These are phyloP conservation scores for Seira musarum DNA, from an alignment of 2,888 invertebrate genomes.

Conservation along the genomic window DNA sequence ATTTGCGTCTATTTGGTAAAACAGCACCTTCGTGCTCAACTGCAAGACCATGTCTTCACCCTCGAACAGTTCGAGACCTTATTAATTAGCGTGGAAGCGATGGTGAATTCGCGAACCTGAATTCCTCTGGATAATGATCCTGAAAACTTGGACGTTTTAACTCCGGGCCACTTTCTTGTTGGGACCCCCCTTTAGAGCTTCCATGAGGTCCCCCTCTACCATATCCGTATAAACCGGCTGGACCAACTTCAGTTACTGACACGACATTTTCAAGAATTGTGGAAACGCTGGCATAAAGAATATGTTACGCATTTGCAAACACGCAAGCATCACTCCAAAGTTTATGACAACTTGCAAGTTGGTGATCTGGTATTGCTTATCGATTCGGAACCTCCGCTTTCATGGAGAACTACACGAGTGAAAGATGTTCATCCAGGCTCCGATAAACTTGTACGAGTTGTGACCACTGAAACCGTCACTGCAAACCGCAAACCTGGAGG, in stretches of 20 bases:
- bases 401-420: slow-evolving; percentile 50
- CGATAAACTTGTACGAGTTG: slow-evolving; percentile 45
- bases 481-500: background rate
- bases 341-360: slow-evolving; percentile 18
- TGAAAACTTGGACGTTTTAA: slow-evolving; percentile 67
- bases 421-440: slow-evolving; percentile 34
- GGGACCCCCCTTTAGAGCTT: slow-evolving; percentile 64
- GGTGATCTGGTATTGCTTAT: slow-evolving; percentile 53
- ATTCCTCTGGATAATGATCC: slow-evolving; percentile 68
- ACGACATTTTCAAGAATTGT: slow-evolving; percentile 34
- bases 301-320: slow-evolving; percentile 39
- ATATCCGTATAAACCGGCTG: slow-evolving; percentile 36
- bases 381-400: slow-evolving; percentile 27
- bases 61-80: slow-evolving; percentile 66
- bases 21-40: slow-evolving; percentile 46
- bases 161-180: slow-evolving; percentile 71
- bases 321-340: slow-evolving; percentile 16
- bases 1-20: slow-evolving; percentile 58
- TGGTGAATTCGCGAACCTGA: slow-evolving; percentile 70
- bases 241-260: slow-evolving; percentile 37
- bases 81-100: slow-evolving; percentile 65
- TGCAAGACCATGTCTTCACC: slow-evolving; percentile 48
- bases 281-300: slow-evolving; percentile 52
- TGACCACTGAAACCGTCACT: slow-evolving; percentile 33
- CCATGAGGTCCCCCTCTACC: slow-evolving; percentile 31